phyloP scores from a whole-genome alignment of 2,888 invertebrate genomes.

The Exephanes ischioxanthus region DNA sequence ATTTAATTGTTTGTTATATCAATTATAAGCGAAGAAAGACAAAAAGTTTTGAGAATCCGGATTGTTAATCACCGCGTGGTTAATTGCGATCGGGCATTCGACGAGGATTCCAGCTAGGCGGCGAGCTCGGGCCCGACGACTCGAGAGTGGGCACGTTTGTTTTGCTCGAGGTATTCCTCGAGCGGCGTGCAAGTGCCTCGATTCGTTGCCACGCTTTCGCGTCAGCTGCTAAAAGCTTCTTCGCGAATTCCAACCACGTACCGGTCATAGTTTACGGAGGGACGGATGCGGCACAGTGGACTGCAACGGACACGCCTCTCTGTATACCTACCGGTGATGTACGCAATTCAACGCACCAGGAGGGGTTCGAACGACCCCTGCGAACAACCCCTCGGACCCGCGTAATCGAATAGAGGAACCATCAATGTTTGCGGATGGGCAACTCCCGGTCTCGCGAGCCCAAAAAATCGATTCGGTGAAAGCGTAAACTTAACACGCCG shows the following conservation, averaged over 20 bases:
- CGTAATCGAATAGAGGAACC: constrained; percentile 53
- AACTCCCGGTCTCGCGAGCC: background rate
- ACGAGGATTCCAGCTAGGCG: constrained; percentile 36
- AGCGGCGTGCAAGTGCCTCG: constrained; percentile 12
- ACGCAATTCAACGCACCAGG: constrained; percentile 15
- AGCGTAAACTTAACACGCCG: background rate
- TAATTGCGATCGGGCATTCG: constrained; percentile 51
- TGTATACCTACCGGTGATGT: background rate
- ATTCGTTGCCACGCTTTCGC: constrained; percentile 33
- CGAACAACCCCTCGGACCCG: constrained; percentile 48
- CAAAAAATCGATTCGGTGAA: constrained; percentile 28
- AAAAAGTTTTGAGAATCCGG: constrained; percentile 44
- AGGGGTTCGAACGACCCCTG: background rate
- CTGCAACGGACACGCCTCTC: background rate
- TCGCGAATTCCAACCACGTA: constrained; percentile 58
- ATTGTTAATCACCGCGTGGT: constrained; percentile 55
- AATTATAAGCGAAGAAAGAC: background rate
- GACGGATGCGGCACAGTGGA: background rate
- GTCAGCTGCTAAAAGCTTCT: constrained; percentile 57
- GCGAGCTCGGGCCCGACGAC: constrained; percentile 8
- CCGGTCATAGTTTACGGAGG: background rate
- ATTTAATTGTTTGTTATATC: constrained; percentile 17
- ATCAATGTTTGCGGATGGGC: constrained; percentile 51
- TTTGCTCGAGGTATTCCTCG: constrained; percentile 5
- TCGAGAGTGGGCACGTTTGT: constrained; percentile 26